These are phyloP conservation scores for Cassiopea andromeda DNA, from an alignment of 30 jellyfish, hydroid and myxozoan species.

Conservation along the genomic window DNA sequence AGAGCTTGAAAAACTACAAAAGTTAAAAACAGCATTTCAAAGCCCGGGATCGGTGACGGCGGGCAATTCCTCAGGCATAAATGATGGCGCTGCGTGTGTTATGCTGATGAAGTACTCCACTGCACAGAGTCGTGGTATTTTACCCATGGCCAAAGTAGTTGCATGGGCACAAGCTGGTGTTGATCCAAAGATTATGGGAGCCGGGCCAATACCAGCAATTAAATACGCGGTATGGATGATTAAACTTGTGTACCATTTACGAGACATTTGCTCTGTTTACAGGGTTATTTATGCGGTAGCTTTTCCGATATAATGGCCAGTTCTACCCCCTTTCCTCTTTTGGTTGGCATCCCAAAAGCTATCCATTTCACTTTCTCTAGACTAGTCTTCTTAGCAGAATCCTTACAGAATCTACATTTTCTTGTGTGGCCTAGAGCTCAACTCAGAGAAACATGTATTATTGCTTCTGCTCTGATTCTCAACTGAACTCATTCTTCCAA, in stretches of 20 bases:
- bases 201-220: slow-evolving; percentile 93
- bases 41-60: slow-evolving; percentile 95
- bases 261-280: no score
- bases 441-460: no score
- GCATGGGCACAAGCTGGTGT: slow-evolving; percentile 97
- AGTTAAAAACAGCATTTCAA: slow-evolving; percentile 78
- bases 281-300: no score
- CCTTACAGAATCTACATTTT: no score
- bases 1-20: slow-evolving; percentile 53
- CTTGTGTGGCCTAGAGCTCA: no score
- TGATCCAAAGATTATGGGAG: slow-evolving; percentile 95
- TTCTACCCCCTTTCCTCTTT: no score
- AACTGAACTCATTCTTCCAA: no score
- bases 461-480: no score
- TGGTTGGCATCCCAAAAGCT: no score
- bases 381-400: no score
- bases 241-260: neutral
- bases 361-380: no score
- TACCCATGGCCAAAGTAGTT: slow-evolving; percentile 84
- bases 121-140: slow-evolving; percentile 24
- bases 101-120: slow-evolving; percentile 66
- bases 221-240: slow-evolving; percentile 73
- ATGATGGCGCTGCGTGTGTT: slow-evolving; percentile 99
- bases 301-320: no score
- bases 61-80: slow-evolving; percentile 92